Percentiles rank a stretch among this genome's conserved stretches.
phyloP scores from a whole-genome alignment of 2,888 invertebrate genomes.

The Ophraella communa region DNA sequence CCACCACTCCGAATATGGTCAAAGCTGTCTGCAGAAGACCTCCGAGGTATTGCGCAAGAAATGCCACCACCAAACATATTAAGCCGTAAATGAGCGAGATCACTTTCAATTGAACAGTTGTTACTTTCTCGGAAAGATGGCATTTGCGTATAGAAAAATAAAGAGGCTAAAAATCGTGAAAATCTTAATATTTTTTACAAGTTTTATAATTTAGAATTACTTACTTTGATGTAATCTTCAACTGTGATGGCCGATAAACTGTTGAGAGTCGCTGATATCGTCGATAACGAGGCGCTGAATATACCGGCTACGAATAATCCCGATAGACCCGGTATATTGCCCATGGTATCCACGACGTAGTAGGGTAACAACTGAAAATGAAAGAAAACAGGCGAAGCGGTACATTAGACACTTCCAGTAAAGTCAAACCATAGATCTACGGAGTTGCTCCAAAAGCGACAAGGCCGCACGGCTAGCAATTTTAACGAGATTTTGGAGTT shows the following conservation, averaged over 20 bases:
- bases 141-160: conserved; percentile 53
- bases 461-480: no score
- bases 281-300: conserved; percentile 89
- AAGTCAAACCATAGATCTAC: no score
- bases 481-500: no score
- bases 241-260: conserved; percentile 89
- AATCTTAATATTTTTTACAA: no score
- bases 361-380: conserved; percentile 71
- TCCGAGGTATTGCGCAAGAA: conserved; percentile 81
- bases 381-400: neutral
- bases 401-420: no score
- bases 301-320: conserved; percentile 92
- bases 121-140: conserved; percentile 56
- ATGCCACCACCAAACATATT: conserved; percentile 80
- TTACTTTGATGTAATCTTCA: conserved; percentile 79
- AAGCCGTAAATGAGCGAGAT: conserved; percentile 77
- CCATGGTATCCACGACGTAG: conserved; percentile 79
- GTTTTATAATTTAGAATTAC: neutral
- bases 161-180: conserved; percentile 57
- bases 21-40: conserved; percentile 87
- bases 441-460: no score
- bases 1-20: conserved; percentile 86
- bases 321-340: conserved; percentile 76
- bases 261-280: conserved; percentile 90
- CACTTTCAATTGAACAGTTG: conserved; percentile 68